These are phyloP conservation scores for Drosophila leonis DNA, from an alignment of 2,888 invertebrate species.

Conservation along the genomic window DNA sequence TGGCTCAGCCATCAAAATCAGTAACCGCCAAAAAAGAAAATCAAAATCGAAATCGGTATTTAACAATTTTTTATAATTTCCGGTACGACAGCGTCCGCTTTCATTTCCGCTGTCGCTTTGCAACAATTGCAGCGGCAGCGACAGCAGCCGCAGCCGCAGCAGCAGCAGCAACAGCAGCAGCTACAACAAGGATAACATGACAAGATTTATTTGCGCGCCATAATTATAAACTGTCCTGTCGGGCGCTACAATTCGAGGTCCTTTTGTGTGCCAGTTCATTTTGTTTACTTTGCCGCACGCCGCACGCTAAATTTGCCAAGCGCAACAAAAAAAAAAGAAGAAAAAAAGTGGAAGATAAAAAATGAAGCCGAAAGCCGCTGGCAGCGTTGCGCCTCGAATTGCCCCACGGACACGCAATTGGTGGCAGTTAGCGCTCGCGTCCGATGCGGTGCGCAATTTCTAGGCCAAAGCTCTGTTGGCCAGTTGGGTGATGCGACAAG, in stretches of 20 bases:
- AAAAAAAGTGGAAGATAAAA: background rate
- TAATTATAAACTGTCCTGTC: conserved; percentile 72
- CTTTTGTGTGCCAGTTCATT: conserved; percentile 65
- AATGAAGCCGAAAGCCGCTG: conserved; percentile 28
- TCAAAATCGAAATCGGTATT: conserved; percentile 51
- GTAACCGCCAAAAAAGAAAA: conserved; percentile 40
- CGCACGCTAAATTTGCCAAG: conserved; percentile 55
- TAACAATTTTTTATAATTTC: conserved; percentile 74
- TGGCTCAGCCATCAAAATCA: conserved; percentile 35
- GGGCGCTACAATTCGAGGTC: conserved; percentile 56
- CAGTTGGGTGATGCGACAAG: conserved; percentile 3
- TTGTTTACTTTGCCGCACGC: conserved; percentile 68
- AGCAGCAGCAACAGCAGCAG: conserved; percentile 17
- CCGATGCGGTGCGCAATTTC: conserved; percentile 65
- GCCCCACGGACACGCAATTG: conserved; percentile 49
- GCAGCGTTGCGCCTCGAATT: conserved; percentile 32
- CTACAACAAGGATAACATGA: conserved; percentile 39
- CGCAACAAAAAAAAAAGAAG: conserved; percentile 4
- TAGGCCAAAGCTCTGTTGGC: conserved; percentile 75
- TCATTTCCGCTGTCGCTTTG: conserved; percentile 53
- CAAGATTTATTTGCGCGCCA: conserved; percentile 62
- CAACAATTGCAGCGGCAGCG: conserved; percentile 40
- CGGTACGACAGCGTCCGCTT: conserved; percentile 56
- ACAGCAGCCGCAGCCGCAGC: conserved; percentile 5
- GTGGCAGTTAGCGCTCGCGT: conserved; percentile 43